phyloP scores from a whole-genome alignment of 1,140 invertebrate species.

The Acromyrmex charruanus region DNA sequence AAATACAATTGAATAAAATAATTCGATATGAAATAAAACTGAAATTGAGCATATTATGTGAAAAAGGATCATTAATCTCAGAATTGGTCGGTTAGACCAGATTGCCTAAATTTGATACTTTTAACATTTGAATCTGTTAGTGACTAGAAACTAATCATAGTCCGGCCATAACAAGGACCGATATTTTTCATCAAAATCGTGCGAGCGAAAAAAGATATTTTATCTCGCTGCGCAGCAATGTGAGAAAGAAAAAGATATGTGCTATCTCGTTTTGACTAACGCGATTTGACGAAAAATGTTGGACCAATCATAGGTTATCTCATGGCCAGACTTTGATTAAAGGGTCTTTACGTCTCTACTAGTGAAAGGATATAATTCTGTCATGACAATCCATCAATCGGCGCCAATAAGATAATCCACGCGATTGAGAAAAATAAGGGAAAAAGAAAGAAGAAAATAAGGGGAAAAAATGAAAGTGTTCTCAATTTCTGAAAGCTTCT shows the following conservation, averaged over 20 bases:
- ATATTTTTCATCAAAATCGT: too few species aligned
- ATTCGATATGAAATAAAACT: not conserved
- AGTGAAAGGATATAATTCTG: not conserved
- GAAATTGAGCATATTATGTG: not conserved
- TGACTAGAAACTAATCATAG: too few species aligned
- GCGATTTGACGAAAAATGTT: too few species aligned
- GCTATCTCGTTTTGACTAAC: too few species aligned
- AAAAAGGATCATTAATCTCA: not conserved
- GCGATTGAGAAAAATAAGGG: not conserved
- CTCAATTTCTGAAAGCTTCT: not conserved
- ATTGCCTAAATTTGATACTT: too few species aligned
- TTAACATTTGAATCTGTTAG: too few species aligned
- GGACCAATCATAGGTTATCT: too few species aligned
- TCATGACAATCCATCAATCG: not conserved
- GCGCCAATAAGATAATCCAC: not conserved
- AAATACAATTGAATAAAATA: conserved; percentile 6
- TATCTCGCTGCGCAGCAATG: too few species aligned
- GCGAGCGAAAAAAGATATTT: too few species aligned
- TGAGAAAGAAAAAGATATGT: too few species aligned
- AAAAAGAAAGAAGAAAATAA: not conserved
- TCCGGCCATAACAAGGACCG: too few species aligned
- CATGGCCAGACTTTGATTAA: too few species aligned
- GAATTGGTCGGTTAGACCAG: not conserved
- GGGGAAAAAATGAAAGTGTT: not conserved
- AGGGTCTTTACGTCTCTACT: not conserved